Base-by-base conservation (phyloP, 1,140 invertebrate species). In the Scylla paramamosain region DNA sequence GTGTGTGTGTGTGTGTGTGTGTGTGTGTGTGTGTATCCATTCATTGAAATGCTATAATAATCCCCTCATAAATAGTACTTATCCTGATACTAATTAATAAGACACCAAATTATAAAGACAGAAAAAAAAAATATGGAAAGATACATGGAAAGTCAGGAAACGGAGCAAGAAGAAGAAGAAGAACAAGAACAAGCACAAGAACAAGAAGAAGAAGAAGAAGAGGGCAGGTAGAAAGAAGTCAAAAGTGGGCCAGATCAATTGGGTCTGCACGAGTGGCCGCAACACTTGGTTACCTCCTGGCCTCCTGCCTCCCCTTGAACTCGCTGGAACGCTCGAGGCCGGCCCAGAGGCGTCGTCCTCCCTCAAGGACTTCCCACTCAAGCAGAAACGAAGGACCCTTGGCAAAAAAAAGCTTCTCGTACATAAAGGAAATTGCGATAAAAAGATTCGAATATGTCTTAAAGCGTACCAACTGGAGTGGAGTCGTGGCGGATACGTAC, bases 211-310 rank as follows among this genome's bases (percentile, higher is more conserved):
- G 52, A 20, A 16, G 20, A 59, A 59, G 52, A 59, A 59, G 52
- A 59, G 1, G 39, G 10, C 52, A 20, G 67, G 25, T n/a, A 77
- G 67, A 77, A 77, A 77, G 67, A 77, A 77, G n/a, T 77, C 67
- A 25, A 77, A 77, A 77, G 67, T 77, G 67, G 67, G 67, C 67
- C 67, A 77, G 39, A 91, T 52, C 89, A 91, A 91, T 91, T 91
- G 89, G 89, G 28, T 46, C n/a, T 91, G 46, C 46, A 91, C 89
- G 46, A 59, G 25, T 91, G 89, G n/a, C 89, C 59, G 89, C 46
- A 91, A 91, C 89, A 91, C 46, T 91, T 91, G 89, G 89, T 91
- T 91, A 91, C n/a, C n/a, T 91, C n/a, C 89, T 12, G 46, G 28
- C 89, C 48, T 12, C 1, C 29, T 45, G 46, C 52, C 77, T 67